Evolutionary conservation across 2,797 vertebrate genomes (phyloP), one percentile per base, ranked within the genome.

Genomic region (Hylomyscus alleni): DNA sequence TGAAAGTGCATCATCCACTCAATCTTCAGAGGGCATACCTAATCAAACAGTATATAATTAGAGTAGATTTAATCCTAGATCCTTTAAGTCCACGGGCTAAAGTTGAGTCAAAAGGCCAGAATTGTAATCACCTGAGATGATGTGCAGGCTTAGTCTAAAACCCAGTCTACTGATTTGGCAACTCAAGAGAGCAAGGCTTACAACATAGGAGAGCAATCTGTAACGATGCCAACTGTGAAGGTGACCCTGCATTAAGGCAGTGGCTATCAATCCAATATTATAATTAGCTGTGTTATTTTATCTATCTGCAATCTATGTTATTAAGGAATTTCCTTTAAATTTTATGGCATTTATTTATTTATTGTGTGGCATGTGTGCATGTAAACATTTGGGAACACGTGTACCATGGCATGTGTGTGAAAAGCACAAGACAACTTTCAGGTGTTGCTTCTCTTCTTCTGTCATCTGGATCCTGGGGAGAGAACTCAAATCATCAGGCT

Each of bases 161-260:
- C 0, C 10, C 20, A 77, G 19, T 14, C 29, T 77, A 52, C 1
- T 62, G 17, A 34, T 86, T 89, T 24, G 34, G 50, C 58, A 54
- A 86, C 13, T 77, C 34, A 15, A 50, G 20, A n/a, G 3, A 31
- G 1, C 0, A 1, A 22, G 3, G 13, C 17, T 6, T 8, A 22
- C 3, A 19, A 77, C 6, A 24, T 11, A 81, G 31, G 29, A 44
- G 3, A 44, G 58, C 1, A 12, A 4, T 56, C 4, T 40, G 14
- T 22, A 40, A 37, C 9, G 6, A 6, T 65, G 6, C 31, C 26
- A 47, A 20, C 19, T 34, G 6, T 37, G 17, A 12, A 69, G 34
- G 24, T 52, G 76, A 40, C 11, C 87, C 24, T 95, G n/a, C 37
- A 37, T 76, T 52, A 77, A 83, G 67, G 12, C 20, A 72, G 4